Base-by-base conservation (phyloP, 2,113 vertebrate genomes). In the Rostratula benghalensis region DNA sequence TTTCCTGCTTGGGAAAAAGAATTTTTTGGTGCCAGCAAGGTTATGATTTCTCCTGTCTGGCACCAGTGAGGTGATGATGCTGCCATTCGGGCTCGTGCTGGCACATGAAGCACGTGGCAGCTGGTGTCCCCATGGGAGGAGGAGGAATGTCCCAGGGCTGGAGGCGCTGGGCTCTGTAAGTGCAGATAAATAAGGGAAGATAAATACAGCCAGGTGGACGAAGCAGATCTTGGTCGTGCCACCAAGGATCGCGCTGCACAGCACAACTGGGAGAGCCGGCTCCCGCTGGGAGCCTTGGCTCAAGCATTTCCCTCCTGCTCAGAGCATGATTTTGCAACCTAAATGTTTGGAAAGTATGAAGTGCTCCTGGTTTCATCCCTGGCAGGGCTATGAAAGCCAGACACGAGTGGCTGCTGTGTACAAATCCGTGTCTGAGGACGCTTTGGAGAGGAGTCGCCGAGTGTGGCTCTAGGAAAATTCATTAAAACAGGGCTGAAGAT, bases 131-230 rank as follows among this genome's bases (percentile, higher is more conserved):
- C 50, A 5, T 4, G 13, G 21, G 10, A 80, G 9, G 21, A 89
- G 30, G 8, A 80, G 18, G 30, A 93, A 21, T 21, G 12, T 68
- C 70, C 54, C 61, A 41, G 33, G 28, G 13, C 46, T 68, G 35
- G 35, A 63, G n/a, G 24, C 0, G 0, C 1, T 0, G 13, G 1
- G 3, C 46, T 80, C 50, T 53, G 27, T 81, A 80, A 46, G 1
- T 1, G 27, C 37, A 78, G 50, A 30, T 27, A 83, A 56, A 59
- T 56, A 61, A 63, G n/a, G 37, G 15, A 82, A 84, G 19, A 54
- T 33, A 65, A 61, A 61, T 27, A 59, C 48, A 60, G 35, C 25
- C 35, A 39, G 35, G 13, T 0, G 0, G 1, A 13, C 17, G 30
- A 14, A 77, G 41, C 39, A 77, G 59, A 30, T 3, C 19, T 6